Evolutionary conservation across 2,113 vertebrate genomes (phyloP).

Genomic region (Gila orcuttii): DNA sequence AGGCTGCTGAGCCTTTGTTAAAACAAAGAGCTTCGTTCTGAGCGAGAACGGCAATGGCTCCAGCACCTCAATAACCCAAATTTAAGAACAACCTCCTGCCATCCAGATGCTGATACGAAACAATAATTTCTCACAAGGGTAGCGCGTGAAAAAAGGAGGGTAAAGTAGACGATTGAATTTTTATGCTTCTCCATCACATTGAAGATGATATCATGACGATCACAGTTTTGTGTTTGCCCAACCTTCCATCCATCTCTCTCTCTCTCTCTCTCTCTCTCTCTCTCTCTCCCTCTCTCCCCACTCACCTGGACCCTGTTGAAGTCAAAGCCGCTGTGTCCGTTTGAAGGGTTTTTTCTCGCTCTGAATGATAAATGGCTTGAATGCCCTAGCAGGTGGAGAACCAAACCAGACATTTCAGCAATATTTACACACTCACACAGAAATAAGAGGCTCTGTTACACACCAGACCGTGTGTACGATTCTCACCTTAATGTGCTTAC

Average conservation of each 20-base stretch:
- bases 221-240: slow-evolving; percentile 68
- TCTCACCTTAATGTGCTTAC: slow-evolving; percentile 53
- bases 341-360: slow-evolving; percentile 65
- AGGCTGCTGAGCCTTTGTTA: slow-evolving; percentile 64
- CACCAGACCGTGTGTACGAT: slow-evolving; percentile 57
- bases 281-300: slow-evolving; percentile 43
- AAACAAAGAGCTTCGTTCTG: slow-evolving; percentile 82
- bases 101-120: slow-evolving; percentile 83
- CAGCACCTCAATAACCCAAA: slow-evolving; percentile 85
- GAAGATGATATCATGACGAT: slow-evolving; percentile 72
- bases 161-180: slow-evolving; percentile 56
- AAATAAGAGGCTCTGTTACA: slow-evolving; percentile 62
- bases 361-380: slow-evolving; percentile 66
- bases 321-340: slow-evolving; percentile 70
- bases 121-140: slow-evolving; percentile 65
- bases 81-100: slow-evolving; percentile 85
- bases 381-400: slow-evolving; percentile 65
- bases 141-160: slow-evolving; percentile 19
- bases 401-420: slow-evolving; percentile 68
- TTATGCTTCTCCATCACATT: slow-evolving; percentile 68
- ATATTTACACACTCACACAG: slow-evolving; percentile 45
- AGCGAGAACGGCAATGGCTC: slow-evolving; percentile 72
- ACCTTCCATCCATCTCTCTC: slow-evolving; percentile 53
- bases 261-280: slow-evolving; percentile 50
- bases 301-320: slow-evolving; percentile 66